Evolutionary conservation across 2,888 invertebrate genomes (phyloP).

Genomic region (Oligia latruncula): DNA sequence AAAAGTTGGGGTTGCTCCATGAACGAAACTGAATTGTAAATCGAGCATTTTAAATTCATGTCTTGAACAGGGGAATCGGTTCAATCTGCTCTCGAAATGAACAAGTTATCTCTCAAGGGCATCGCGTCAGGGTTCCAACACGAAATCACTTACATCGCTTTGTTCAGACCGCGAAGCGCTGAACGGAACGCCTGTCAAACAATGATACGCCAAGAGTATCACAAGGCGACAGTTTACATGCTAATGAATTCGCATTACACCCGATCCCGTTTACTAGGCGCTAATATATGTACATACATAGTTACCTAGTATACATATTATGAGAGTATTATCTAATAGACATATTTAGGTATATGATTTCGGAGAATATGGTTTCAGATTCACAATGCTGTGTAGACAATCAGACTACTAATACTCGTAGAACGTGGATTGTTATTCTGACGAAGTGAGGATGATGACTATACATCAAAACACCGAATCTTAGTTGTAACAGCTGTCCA

Average conservation of each 20-base stretch:
- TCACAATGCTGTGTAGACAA: background rate
- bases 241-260: constrained; percentile 60
- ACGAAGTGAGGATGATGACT: too few relatives aligned
- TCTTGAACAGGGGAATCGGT: constrained; percentile 74
- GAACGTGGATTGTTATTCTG: background rate
- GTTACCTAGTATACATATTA: background rate
- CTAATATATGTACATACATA: constrained; percentile 30
- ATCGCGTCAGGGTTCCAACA: constrained; percentile 72
- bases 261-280: constrained; percentile 34
- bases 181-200: constrained; percentile 58
- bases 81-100: constrained; percentile 75
- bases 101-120: constrained; percentile 76
- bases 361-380: constrained; percentile 1
- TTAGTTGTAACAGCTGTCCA: background rate
- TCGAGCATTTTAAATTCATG: constrained; percentile 76
- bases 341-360: constrained; percentile 9
- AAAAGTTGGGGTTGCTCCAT: constrained; percentile 67
- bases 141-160: constrained; percentile 76
- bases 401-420: too few relatives aligned
- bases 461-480: background rate
- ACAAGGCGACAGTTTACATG: constrained; percentile 59
- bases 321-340: background rate
- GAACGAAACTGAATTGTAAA: constrained; percentile 73
- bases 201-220: constrained; percentile 59
- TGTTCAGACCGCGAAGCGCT: constrained; percentile 61